Evolutionary conservation across 2,113 vertebrate genomes (phyloP).

Genomic region (Camelus bactrianus): DNA sequence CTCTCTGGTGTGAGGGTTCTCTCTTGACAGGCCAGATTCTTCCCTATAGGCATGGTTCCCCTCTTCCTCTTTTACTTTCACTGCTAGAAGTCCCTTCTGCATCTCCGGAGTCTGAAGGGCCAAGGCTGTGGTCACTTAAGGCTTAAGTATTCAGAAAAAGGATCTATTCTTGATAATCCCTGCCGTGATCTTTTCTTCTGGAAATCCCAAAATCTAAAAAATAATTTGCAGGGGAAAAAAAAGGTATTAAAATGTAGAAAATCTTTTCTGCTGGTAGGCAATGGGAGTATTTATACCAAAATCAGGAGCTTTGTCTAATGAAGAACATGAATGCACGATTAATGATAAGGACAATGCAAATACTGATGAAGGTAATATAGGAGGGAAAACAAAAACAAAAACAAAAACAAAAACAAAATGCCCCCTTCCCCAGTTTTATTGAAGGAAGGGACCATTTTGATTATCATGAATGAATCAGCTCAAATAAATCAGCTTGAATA

Average conservation of each 20-base stretch:
- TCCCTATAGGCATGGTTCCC: background rate
- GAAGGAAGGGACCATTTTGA: background rate
- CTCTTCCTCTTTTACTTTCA: slow-evolving; percentile 35
- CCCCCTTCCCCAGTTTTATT: background rate
- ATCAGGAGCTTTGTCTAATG: background rate
- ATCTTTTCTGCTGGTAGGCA: background rate
- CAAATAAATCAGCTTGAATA: background rate
- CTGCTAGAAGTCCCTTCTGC: background rate
- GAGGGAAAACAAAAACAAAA: background rate
- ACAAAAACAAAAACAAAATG: background rate
- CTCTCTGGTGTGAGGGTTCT: slow-evolving; percentile 30
- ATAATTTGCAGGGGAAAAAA: slow-evolving; percentile 39
- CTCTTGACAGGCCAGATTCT: background rate
- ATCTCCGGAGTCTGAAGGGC: background rate
- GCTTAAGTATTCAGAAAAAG: background rate
- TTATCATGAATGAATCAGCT: background rate
- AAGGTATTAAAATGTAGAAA: slow-evolving; percentile 19
- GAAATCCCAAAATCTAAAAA: slow-evolving; percentile 52
- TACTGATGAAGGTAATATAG: background rate
- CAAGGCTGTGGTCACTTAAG: slow-evolving; percentile 28
- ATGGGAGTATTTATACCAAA: background rate
- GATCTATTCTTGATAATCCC: background rate
- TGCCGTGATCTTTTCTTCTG: slow-evolving; percentile 19
- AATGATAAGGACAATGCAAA: background rate
- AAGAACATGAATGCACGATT: background rate